phyloP scores from a whole-genome alignment of 2,113 vertebrate species.

The Stigmatopora argus region DNA sequence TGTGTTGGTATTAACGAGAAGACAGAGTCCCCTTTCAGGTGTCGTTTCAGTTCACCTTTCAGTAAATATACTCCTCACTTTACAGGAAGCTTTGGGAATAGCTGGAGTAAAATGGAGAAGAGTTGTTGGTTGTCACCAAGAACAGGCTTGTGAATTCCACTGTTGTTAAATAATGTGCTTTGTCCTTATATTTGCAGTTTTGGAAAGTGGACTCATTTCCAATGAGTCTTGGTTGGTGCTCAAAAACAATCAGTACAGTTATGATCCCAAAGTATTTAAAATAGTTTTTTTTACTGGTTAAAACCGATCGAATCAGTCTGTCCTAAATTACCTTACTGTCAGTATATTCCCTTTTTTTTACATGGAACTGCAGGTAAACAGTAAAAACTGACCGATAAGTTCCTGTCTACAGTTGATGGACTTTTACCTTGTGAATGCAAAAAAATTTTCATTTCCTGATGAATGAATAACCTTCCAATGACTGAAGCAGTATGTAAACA shows the following conservation, averaged over 20 bases:
- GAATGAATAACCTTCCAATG: background rate
- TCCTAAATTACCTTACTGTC: background rate
- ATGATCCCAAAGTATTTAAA: too few species aligned
- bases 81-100: too few species aligned
- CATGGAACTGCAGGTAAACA: background rate
- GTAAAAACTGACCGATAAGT: background rate
- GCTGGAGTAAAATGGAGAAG: too few species aligned
- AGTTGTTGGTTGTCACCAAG: background rate
- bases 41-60: background rate
- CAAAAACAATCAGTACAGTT: too few species aligned
- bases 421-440: background rate
- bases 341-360: background rate
- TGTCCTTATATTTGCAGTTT: background rate
- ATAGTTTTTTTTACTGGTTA: too few species aligned
- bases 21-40: background rate
- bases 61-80: background rate
- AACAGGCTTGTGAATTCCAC: background rate
- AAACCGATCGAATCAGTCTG: too few species aligned
- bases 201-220: background rate
- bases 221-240: too few species aligned
- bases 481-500: background rate
- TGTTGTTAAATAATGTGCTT: background rate
- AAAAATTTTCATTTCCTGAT: background rate
- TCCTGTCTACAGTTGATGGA: background rate
- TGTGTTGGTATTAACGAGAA: slow-evolving; percentile 1